A percentile compares a stretch with the other conserved stretches of the same genome.
These are phyloP conservation scores for Gobio gobio DNA, from an alignment of 2,113 vertebrate species.

Conservation along the genomic window DNA sequence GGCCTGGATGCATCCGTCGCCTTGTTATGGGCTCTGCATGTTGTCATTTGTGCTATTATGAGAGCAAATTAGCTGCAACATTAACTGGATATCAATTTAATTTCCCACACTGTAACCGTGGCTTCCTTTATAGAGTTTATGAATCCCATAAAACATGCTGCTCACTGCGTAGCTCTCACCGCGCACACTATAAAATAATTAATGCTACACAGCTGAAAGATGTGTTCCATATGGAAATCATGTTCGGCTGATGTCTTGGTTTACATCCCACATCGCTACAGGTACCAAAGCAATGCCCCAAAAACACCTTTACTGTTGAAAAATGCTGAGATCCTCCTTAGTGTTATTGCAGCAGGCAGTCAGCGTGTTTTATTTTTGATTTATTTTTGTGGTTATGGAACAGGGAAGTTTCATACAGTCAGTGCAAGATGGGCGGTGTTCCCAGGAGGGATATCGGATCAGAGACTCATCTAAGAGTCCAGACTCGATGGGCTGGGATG, in stretches of 20 bases:
- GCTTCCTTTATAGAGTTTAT: constrained; percentile 23
- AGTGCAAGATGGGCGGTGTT: not conserved
- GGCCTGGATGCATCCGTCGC: constrained; percentile 30
- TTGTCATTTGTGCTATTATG: constrained; percentile 8
- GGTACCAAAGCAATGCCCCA: not conserved
- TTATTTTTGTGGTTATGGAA: constrained; percentile 2
- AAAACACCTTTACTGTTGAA: not conserved
- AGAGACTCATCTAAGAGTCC: constrained; percentile 30
- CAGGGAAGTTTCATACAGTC: not conserved
- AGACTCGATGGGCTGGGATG: constrained; percentile 72
- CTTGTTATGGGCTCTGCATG: constrained; percentile 1
- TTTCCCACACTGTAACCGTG: constrained; percentile 39
- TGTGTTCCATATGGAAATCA: constrained; percentile 42
- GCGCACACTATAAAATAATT: constrained; percentile 46
- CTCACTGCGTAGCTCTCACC: constrained; percentile 7
- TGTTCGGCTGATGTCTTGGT: constrained; percentile 25
- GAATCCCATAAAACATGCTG: constrained; percentile 35
- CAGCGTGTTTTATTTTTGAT: constrained; percentile 33
- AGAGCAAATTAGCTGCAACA: constrained; percentile 18
- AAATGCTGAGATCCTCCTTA: constrained; percentile 40
- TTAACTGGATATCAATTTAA: constrained; percentile 35
- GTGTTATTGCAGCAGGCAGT: constrained; percentile 38
- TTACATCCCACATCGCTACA: constrained; percentile 18
- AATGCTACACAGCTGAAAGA: constrained; percentile 38
- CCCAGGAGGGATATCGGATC: constrained; percentile 68